Evolutionary conservation across 2,797 vertebrate species (phyloP), one percentile per base, ranked within the genome.

Genomic region (Rhinella marina): DNA sequence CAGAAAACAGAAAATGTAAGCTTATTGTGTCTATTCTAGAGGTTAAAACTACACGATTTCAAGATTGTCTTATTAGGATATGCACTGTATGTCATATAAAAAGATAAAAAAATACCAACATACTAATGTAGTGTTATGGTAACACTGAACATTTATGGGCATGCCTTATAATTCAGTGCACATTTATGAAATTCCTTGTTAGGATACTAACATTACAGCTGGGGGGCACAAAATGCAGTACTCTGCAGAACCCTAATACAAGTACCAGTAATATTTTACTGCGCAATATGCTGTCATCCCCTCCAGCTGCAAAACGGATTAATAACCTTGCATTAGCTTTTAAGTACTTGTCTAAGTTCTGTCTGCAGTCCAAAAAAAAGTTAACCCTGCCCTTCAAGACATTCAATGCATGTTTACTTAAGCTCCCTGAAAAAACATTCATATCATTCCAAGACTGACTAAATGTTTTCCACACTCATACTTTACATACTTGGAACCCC

Each of bases 371-470:
- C 94, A 94, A 92, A 93, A 93, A 56, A 93, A 92, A 93, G 91
- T 93, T 93, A 95, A 93, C 94, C 91, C 91, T 92, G 93, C 91
- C 92, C 92, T 92, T 90, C 93, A 92, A 93, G 90, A 92, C 93
- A 93, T 93, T 94, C 93, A 93, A 92, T 94, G 92, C 91, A 93
- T 94, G 93, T 96, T 96, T 96, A 95, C 93, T 95, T 95, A 96
- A 95, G 95, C 94, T 95, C 94, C 95, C 93, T 95, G 93, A 93
- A 94, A 96, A 96, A 96, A 96, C 95, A 96, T 96, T 95, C 94
- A 94, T 94, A 95, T 95, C 95, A 96, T 96, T 96, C 95, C 95
- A 95, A 95, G 94, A 94, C 94, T 95, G 95, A 95, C 95, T 95
- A 95, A 94, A 95, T 95, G 94, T 95, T 95, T 96, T 95, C 95